A percentile compares a stretch with the other conserved stretches of the same genome.
phyloP scores from a whole-genome alignment of 2,888 invertebrate genomes.

The Perizoma flavofasciatum region DNA sequence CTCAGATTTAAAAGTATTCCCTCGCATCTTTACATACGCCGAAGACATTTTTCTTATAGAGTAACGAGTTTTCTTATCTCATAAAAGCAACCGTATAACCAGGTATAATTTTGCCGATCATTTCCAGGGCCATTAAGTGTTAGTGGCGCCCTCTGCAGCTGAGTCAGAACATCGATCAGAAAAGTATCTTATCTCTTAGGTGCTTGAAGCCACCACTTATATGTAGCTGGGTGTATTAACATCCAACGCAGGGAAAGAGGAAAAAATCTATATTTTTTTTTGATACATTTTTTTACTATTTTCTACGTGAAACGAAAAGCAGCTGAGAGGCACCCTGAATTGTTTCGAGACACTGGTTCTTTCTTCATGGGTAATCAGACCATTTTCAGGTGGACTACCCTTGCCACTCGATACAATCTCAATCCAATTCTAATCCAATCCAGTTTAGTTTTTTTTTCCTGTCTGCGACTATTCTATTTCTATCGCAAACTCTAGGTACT shows the following conservation, averaged over 20 bases:
- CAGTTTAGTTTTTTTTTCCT: no score
- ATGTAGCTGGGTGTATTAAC: conserved; percentile 19
- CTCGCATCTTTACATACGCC: neutral
- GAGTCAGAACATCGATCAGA: conserved; percentile 55
- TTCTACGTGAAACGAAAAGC: no score
- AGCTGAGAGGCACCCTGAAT: no score
- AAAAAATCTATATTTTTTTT: no score
- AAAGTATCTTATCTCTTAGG: conserved; percentile 49
- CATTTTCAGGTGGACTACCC: no score
- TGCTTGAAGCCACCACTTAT: conserved; percentile 30
- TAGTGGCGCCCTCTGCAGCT: conserved; percentile 35
- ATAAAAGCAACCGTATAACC: conserved; percentile 21
- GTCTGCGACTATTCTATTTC: no score
- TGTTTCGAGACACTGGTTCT: no score
- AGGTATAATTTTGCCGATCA: conserved; percentile 32
- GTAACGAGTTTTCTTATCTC: conserved; percentile 23
- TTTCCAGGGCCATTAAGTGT: conserved; percentile 33
- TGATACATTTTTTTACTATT: no score
- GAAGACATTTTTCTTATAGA: neutral
- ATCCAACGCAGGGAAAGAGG: conserved; percentile 15
- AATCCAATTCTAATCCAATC: no score
- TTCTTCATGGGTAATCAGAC: no score
- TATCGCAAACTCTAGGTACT: no score
- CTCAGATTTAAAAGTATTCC: conserved; percentile 12
- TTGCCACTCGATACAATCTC: no score